Base-by-base conservation (phyloP, 37 sponge, comb jelly and placozoan species). In the Lycopodina hypogea region DNA sequence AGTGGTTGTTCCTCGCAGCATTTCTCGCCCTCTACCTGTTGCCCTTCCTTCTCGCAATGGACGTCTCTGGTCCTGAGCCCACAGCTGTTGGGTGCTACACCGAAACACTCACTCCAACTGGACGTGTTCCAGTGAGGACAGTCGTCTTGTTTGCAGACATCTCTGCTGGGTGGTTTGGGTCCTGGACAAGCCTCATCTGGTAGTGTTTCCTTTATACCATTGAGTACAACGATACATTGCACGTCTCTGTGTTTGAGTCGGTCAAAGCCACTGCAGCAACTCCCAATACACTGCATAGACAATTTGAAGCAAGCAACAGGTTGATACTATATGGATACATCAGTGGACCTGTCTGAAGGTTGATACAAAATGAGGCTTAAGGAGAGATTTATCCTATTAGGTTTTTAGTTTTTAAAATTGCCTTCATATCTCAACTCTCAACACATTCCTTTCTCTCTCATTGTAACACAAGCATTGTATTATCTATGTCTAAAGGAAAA, bases 71-170 rank as follows among this genome's bases (percentile, higher is more conserved):
- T 53, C 42, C n/a, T 30, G 2, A n/a, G 71, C 6, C 60, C 60
- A 28, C 28, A 26, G 12, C 17, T 59, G 17, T 19, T 3, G 11
- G 33, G 30, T 15, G 4, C 35, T 12, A 9, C 8, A 3, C 34
- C 11, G 12, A 12, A 8, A 52, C 74, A 73, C 35, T 2, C 34
- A 2, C 56, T 56, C 53, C 53, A 73, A 9, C 53, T 56, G 7
- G 34, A n/a, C 8, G 39, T 42, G 35, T 45, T 33, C 74, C 74
- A 73, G 19, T 32, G 55, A 24, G 74, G 74, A 42, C 74, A 73
- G 74, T 53, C 74, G 1, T 3, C 1, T 55, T 14, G 23, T 9
- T 1, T n/a, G 28, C 74, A 73, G 3, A 56, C 3, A 12, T 1
- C 22, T 3, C 35, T 73, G 30, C 35, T 32, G 24, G 2, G 1